phyloP scores from a whole-genome alignment of 2,113 vertebrate genomes.

The Talpa occidentalis region DNA sequence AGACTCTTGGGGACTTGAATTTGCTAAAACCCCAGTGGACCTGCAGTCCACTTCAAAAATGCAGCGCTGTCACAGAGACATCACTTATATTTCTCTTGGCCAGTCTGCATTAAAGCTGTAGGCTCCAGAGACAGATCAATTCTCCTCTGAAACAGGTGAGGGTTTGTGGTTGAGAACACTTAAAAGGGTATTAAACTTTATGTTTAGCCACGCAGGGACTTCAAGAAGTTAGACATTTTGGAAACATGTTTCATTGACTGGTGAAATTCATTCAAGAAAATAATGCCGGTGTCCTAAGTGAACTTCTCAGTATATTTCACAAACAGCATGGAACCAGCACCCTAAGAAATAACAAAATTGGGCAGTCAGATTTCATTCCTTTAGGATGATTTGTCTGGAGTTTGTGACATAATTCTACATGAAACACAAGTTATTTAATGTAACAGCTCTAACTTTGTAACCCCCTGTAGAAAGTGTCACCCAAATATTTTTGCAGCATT shows the following conservation, averaged over 20 bases:
- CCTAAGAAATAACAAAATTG: background rate
- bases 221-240: background rate
- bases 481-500: background rate
- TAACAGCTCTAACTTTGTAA: background rate
- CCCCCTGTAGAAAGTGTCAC: background rate
- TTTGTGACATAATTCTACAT: background rate
- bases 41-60: background rate
- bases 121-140: too few relatives aligned
- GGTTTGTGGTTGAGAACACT: background rate
- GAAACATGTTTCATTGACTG: background rate
- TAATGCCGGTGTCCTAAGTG: too few relatives aligned
- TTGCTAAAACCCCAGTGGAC: background rate
- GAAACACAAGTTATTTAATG: background rate
- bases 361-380: background rate
- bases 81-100: background rate
- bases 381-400: background rate
- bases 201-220: background rate
- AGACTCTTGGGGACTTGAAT: fast-evolving
- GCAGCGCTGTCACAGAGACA: background rate
- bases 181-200: background rate
- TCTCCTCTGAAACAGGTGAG: background rate
- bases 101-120: fast-evolving
- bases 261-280: background rate
- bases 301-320: background rate
- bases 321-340: background rate